A percentile compares a stretch with the other conserved stretches of the same genome.
Evolutionary conservation across 2,888 invertebrate genomes (phyloP).

Genomic region (Lasioglossum leucozonium): DNA sequence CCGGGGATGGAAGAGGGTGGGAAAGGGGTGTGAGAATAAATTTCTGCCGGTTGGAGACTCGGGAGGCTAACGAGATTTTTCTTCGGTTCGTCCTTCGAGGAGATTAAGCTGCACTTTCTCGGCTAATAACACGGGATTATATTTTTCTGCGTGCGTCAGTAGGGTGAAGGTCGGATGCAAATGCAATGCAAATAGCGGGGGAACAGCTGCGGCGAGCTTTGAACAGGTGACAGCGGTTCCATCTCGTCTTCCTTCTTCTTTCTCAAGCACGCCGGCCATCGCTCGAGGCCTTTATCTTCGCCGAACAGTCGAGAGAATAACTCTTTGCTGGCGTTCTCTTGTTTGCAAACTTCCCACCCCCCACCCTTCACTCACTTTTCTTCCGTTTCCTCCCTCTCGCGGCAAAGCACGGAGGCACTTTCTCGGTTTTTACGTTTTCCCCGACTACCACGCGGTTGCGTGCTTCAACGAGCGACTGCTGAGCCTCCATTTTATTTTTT

Average conservation of each 20-base stretch:
- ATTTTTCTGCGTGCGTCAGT: constrained; percentile 16
- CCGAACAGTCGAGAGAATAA: constrained; percentile 30
- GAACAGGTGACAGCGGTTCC: constrained; percentile 47
- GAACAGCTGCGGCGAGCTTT: constrained; percentile 60
- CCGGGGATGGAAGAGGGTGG: too few relatives aligned
- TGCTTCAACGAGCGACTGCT: neutral
- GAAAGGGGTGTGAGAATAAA: neutral
- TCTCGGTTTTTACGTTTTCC: neutral
- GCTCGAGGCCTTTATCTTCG: constrained; percentile 18
- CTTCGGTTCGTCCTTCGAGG: neutral
- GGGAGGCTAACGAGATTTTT: neutral
- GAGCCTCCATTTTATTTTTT: constrained; percentile 28
- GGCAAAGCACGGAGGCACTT: neutral
- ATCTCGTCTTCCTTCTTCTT: neutral
- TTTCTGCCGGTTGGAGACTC: neutral
- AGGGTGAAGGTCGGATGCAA: constrained; percentile 64
- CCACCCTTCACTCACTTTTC: neutral
- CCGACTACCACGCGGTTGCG: neutral
- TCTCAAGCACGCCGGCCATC: neutral
- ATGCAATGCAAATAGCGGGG: constrained; percentile 63
- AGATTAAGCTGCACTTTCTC: constrained; percentile 9
- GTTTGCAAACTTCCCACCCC: neutral
- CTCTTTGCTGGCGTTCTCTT: constrained; percentile 17
- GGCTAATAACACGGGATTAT: constrained; percentile 24
- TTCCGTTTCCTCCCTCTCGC: neutral